Conservation (phyloP, 1,140 invertebrate species). For the Heliothis virescens region DNA sequence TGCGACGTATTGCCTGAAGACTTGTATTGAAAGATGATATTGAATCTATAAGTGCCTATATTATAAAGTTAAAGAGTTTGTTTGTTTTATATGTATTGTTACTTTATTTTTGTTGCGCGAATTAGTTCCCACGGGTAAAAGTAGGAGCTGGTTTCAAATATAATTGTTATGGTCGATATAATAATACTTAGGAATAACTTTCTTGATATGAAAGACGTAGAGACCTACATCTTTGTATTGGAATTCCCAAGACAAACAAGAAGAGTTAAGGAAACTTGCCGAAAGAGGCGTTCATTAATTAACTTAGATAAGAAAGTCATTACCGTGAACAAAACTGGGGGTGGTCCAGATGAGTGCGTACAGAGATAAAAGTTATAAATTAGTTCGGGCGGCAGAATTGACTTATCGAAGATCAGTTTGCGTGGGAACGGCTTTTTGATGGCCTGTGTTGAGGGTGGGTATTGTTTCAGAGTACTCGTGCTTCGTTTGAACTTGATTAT, state of each 20-base stretch:
- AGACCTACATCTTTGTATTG: too few relatives aligned
- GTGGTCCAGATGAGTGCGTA: constrained; percentile 25
- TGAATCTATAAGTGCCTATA: too few relatives aligned
- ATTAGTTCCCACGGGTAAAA: too few relatives aligned
- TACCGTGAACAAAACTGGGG: constrained; percentile 20
- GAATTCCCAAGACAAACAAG: constrained; percentile 3
- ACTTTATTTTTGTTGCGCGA: too few relatives aligned
- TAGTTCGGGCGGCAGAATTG: constrained; percentile 5
- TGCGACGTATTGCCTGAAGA: too few relatives aligned
- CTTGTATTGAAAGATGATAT: too few relatives aligned
- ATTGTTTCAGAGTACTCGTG: not conserved
- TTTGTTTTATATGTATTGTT: too few relatives aligned
- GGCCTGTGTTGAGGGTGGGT: not conserved
- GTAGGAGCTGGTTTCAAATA: too few relatives aligned
- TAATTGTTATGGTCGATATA: too few relatives aligned
- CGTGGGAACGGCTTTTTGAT: not conserved
- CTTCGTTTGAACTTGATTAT: not conserved
- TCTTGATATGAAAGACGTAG: too few relatives aligned
- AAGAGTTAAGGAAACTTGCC: constrained; percentile 19
- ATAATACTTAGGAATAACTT: too few relatives aligned
- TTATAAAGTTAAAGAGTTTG: too few relatives aligned
- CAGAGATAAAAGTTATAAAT: constrained; percentile 37
- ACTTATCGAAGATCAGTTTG: constrained; percentile 23
- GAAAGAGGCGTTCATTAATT: constrained; percentile 35
- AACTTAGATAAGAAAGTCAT: constrained; percentile 43